phyloP scores from a whole-genome alignment of 2,888 invertebrate genomes.

The Protonemura montana region DNA sequence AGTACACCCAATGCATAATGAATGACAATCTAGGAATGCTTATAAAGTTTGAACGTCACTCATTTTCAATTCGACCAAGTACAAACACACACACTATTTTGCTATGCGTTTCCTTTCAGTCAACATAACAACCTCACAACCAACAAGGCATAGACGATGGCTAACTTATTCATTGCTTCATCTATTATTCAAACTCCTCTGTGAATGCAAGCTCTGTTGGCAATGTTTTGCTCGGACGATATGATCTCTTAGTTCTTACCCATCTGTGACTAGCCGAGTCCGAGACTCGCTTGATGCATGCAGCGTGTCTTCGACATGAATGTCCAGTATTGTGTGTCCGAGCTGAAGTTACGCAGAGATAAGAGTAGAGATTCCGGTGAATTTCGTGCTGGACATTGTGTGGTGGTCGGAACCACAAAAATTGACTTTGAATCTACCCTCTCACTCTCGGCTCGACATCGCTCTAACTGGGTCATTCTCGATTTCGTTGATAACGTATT shows the following conservation, averaged over 20 bases:
- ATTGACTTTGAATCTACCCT: background rate
- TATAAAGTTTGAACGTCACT: background rate
- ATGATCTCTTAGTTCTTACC: background rate
- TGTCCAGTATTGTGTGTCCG: background rate
- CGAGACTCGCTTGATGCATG: background rate
- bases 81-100: background rate
- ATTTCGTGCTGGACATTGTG: background rate
- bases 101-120: background rate
- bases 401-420: background rate
- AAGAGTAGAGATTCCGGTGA: background rate
- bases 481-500: conserved; percentile 7
- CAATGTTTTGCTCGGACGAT: conserved; percentile 31
- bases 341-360: background rate
- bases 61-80: conserved; percentile 2
- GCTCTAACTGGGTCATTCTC: background rate
- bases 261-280: background rate
- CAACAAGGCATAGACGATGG: background rate
- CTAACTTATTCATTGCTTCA: conserved; percentile 27
- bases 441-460: background rate
- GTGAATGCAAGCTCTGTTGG: conserved; percentile 25
- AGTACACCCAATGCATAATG: background rate
- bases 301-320: background rate
- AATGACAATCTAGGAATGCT: background rate
- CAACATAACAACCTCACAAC: background rate
- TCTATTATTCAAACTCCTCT: conserved; percentile 28